Conservation (phyloP, 2,888 invertebrate genomes). For the Ligdia adustata region DNA sequence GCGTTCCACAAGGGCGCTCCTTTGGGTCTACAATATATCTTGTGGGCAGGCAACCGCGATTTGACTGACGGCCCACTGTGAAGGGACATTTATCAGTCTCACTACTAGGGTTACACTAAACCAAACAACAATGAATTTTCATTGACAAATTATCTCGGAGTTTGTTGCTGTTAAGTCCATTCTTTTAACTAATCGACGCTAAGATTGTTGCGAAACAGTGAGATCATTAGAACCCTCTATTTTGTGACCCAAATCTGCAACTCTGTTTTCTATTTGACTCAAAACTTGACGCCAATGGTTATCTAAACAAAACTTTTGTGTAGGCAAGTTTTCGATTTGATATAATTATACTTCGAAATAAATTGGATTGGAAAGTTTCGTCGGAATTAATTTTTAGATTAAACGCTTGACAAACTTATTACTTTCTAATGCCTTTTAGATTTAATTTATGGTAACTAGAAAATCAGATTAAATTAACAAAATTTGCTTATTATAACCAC, state of each 20-base stretch:
- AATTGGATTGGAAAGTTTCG: constrained; percentile 18
- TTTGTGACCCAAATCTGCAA: neutral
- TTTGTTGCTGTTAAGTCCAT: constrained; percentile 67
- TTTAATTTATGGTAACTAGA: constrained; percentile 7
- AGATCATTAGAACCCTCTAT: constrained; percentile 4
- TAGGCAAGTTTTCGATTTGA: constrained; percentile 15
- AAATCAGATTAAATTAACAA: neutral
- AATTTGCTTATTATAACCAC: neutral
- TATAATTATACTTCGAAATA: constrained; percentile 15
- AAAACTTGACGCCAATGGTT: constrained; percentile 1
- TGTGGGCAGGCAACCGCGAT: constrained; percentile 82
- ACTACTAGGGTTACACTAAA: constrained; percentile 80
- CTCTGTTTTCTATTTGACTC: constrained; percentile 7
- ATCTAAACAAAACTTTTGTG: constrained; percentile 9
- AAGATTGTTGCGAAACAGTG: constrained; percentile 10
- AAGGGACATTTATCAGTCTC: constrained; percentile 83
- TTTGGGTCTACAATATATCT: constrained; percentile 81
- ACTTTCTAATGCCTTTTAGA: constrained; percentile 15
- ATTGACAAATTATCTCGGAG: constrained; percentile 81
- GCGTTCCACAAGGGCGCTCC: constrained; percentile 70
- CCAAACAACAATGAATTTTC: constrained; percentile 83
- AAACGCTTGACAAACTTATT: constrained; percentile 24
- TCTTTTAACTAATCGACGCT: constrained; percentile 64
- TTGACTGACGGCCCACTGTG: constrained; percentile 82
- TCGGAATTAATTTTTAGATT: constrained; percentile 19